Evolutionary conservation across 2,888 invertebrate genomes (phyloP).

Genomic region (Drosophila melanosoma): DNA sequence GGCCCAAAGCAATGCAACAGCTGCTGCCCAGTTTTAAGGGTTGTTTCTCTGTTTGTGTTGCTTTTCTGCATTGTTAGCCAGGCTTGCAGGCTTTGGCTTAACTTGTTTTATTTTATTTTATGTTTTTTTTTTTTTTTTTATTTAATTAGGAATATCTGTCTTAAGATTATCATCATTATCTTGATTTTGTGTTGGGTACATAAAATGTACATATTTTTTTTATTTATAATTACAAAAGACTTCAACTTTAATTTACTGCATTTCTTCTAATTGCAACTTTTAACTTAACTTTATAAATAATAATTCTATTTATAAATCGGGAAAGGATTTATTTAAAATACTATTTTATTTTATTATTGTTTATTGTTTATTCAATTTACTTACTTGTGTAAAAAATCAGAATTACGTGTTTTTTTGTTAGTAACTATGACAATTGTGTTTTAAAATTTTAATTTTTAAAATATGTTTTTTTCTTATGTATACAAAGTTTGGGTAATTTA

Average conservation of each 20-base stretch:
- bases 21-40: slow-evolving; percentile 45
- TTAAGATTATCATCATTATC: slow-evolving; percentile 40
- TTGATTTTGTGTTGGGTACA: neutral
- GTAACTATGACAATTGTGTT: neutral
- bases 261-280: neutral
- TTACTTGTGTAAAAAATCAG: neutral
- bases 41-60: slow-evolving; percentile 30
- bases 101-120: slow-evolving; percentile 28
- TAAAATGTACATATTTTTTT: neutral
- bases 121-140: slow-evolving; percentile 9
- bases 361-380: neutral
- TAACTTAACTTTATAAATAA: neutral
- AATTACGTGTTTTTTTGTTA: neutral
- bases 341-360: too few species aligned
- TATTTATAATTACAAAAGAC: neutral
- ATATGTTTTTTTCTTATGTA: neutral
- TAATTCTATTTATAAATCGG: too few species aligned
- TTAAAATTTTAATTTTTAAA: neutral
- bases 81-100: slow-evolving; percentile 16
- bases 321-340: too few species aligned
- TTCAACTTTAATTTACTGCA: neutral
- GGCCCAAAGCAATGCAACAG: slow-evolving; percentile 59
- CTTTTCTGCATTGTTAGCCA: slow-evolving; percentile 4
- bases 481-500: neutral
- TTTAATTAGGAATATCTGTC: slow-evolving; percentile 29